phyloP scores from a whole-genome alignment of 2,888 invertebrate genomes.

The Sinelater perroti region DNA sequence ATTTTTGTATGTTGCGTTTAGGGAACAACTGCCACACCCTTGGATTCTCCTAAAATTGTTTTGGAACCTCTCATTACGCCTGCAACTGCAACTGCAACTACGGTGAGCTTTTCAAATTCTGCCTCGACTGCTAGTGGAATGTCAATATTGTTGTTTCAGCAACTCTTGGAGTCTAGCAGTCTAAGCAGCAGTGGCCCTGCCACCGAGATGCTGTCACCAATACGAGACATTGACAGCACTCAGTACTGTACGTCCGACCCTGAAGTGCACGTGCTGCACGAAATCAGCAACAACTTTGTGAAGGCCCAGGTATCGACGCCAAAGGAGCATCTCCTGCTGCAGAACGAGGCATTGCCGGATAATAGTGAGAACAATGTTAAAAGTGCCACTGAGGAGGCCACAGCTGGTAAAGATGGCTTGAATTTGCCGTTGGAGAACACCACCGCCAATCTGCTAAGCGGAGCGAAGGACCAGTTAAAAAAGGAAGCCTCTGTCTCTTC shows the following conservation, averaged over 20 bases:
- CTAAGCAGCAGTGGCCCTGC: constrained; percentile 53
- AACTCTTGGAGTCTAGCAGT: constrained; percentile 59
- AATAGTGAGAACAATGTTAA: background rate
- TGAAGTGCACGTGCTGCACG: constrained; percentile 29
- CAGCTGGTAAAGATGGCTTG: constrained; percentile 9
- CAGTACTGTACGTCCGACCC: constrained; percentile 22
- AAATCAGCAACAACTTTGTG: constrained; percentile 16
- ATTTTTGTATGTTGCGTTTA: background rate
- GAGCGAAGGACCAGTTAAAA: constrained; percentile 5
- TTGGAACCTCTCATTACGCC: constrained; percentile 18
- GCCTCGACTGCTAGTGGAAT: background rate
- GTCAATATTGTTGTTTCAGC: background rate
- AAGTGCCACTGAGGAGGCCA: background rate
- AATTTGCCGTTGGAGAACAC: constrained; percentile 32
- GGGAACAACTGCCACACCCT: constrained; percentile 21
- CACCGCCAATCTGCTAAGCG: constrained; percentile 25
- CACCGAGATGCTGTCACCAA: constrained; percentile 56
- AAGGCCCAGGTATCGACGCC: background rate
- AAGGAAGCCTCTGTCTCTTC: background rate
- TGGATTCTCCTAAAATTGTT: constrained; percentile 21
- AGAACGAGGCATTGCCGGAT: background rate
- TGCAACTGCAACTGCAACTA: constrained; percentile 4
- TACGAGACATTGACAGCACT: constrained; percentile 48
- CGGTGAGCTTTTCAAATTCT: too few species aligned
- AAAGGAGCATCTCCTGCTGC: constrained; percentile 1